Base-by-base conservation (phyloP, 2,113 vertebrate genomes). In the Gopherus evgoodei region DNA sequence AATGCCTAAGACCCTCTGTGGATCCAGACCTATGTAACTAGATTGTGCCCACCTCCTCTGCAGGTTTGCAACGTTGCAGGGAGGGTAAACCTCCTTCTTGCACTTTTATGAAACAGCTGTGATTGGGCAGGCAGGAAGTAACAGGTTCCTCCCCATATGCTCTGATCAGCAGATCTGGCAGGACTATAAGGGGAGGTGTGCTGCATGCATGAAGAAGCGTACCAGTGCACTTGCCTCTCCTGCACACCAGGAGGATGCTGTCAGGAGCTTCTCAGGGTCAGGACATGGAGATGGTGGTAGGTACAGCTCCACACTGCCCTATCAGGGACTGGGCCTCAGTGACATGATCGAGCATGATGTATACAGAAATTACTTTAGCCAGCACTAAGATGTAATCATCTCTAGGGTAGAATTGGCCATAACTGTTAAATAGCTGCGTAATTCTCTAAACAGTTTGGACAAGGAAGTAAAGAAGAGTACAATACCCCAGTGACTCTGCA, bases 1-100 rank as follows among this genome's bases (percentile, higher is more conserved):
- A 17, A 65, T 65, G 62, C 13, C 31, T 65, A 65, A n/a, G 16
- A 31, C 31, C 62, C 62, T 35, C 13, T 65, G 31, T 65, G 29
- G 62, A 65, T 65, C 62, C 14, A 65, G 62, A 31, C 62, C 38
- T 75, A 42, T 24, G 21, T 5, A 69, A 56, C 47, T n/a, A 83
- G 47, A 35, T 50, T 53, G 29, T 83, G 69, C 44, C 38, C 12
- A 62, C 31, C 0, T 53, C 27, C 44, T 56, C 25, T 17, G 38
- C 14, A 35, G n/a, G 9, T 16, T 50, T n/a, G 38, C 29, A 29
- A 47, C 65, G 6, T 17, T 82, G 69, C 0, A 2, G 9, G 56
- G n/a, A 76, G 31, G n/a, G 76, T 3, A 54, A 81, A 87, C 59
- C 19, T 76, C 69, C 47, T 78, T n/a, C 57, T 5, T 19, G 56